phyloP scores from a whole-genome alignment of 2,888 invertebrate species.

The Micropterix aruncella region DNA sequence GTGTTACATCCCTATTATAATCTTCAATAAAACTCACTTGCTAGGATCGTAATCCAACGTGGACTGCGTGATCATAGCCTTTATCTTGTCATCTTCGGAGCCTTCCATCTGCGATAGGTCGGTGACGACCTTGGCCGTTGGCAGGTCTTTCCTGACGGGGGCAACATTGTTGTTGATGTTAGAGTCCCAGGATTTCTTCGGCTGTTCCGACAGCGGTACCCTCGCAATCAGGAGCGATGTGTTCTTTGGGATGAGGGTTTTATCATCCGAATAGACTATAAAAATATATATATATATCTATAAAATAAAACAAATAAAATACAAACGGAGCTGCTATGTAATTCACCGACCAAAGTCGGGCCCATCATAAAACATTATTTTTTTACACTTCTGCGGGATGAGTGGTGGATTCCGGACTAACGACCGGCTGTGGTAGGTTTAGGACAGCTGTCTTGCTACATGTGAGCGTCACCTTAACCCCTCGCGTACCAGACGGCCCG shows the following conservation, averaged over 20 bases:
- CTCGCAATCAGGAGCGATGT: slow-evolving; percentile 91
- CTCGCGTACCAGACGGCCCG: too few species aligned
- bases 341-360: too few species aligned
- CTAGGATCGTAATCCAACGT: slow-evolving; percentile 95
- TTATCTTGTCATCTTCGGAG: slow-evolving; percentile 94
- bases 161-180: slow-evolving; percentile 30
- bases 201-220: slow-evolving; percentile 70
- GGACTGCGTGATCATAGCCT: slow-evolving; percentile 94
- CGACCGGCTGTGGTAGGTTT: too few species aligned
- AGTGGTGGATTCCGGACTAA: too few species aligned
- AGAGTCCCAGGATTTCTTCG: slow-evolving; percentile 65
- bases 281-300: too few species aligned
- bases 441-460: too few species aligned
- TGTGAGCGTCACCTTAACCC: too few species aligned
- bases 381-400: too few species aligned
- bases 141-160: slow-evolving; percentile 32
- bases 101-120: slow-evolving; percentile 84
- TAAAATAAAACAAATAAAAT: too few species aligned
- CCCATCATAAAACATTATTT: too few species aligned
- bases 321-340: too few species aligned
- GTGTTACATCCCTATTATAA: too few species aligned
- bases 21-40: slow-evolving; percentile 75
- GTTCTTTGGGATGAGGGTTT: slow-evolving; percentile 89
- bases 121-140: slow-evolving; percentile 48
- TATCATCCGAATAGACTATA: slow-evolving; percentile 83